Conservation (phyloP, 2,888 invertebrate species). For the Thymelicus acteon region DNA sequence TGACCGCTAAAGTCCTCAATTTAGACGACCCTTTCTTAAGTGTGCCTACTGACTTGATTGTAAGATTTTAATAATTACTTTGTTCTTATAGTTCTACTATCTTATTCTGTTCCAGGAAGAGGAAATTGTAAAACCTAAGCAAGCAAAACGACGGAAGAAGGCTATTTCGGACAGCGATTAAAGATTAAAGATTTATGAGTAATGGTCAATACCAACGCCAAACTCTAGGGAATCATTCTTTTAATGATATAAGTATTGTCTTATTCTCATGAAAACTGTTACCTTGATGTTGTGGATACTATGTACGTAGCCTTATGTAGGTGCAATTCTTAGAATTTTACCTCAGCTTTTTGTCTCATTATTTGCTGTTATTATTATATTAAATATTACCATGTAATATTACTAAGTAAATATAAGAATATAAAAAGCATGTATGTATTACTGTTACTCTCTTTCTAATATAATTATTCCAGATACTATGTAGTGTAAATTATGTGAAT, state of each 20-base stretch:
- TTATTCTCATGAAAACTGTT: constrained; percentile 55
- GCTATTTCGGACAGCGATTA: constrained; percentile 97
- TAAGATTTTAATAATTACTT: no score
- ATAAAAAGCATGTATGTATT: constrained; percentile 29
- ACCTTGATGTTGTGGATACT: constrained; percentile 56
- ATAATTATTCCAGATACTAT: constrained; percentile 39
- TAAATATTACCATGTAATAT: constrained; percentile 50
- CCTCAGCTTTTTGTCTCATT: constrained; percentile 57
- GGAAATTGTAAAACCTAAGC: constrained; percentile 95
- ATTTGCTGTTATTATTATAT: constrained; percentile 49
- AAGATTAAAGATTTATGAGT: constrained; percentile 90
- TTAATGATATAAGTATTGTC: constrained; percentile 71
- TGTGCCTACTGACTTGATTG: no score
- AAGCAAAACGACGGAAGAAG: constrained; percentile 96
- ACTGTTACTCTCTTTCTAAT: constrained; percentile 39
- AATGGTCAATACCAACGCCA: constrained; percentile 63
- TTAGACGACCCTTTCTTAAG: no score
- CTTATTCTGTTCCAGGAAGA: constrained; percentile 88
- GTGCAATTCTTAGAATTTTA: constrained; percentile 75
- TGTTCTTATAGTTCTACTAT: neutral
- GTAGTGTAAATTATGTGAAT: constrained; percentile 31
- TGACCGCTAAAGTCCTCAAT: no score
- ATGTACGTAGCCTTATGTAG: constrained; percentile 43
- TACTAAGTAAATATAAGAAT: constrained; percentile 13
- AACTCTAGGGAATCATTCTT: constrained; percentile 83